Evolutionary conservation across 2,113 vertebrate genomes (phyloP).

Genomic region (Malaclemys terrapin): DNA sequence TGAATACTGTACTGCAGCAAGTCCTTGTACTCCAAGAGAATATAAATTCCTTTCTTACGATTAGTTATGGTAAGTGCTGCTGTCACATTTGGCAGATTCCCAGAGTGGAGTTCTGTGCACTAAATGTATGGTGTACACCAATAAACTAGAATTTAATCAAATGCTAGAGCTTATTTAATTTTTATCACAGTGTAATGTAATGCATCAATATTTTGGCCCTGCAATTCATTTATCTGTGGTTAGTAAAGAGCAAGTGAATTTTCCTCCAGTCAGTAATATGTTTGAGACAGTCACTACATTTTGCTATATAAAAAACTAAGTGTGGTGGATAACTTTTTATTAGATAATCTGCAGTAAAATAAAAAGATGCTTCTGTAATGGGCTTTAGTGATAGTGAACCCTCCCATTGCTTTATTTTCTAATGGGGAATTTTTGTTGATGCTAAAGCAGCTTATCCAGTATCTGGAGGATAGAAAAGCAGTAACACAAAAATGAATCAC

Average conservation of each 20-base stretch:
- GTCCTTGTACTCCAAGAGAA: neutral
- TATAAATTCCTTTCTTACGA: neutral
- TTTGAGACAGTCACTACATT: neutral
- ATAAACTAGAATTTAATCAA: neutral
- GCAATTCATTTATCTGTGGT: neutral
- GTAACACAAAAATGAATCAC: neutral
- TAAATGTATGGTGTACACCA: neutral
- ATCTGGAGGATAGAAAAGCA: neutral
- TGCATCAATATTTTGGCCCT: neutral
- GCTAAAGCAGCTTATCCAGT: neutral
- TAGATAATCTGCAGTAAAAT: neutral
- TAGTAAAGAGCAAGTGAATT: neutral
- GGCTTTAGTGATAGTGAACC: neutral
- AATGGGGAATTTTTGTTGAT: neutral
- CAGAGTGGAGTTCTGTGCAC: neutral
- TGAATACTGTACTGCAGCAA: neutral
- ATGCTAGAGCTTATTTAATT: neutral
- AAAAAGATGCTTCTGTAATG: neutral
- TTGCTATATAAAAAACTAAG: too few species aligned
- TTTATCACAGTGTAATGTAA: neutral
- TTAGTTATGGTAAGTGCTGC: neutral
- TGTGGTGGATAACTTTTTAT: neutral
- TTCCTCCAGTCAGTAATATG: neutral
- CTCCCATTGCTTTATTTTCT: neutral
- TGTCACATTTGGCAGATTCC: conserved; percentile 6